Conservation (phyloP, 2,113 vertebrate species). For the Lepus europaeus region DNA sequence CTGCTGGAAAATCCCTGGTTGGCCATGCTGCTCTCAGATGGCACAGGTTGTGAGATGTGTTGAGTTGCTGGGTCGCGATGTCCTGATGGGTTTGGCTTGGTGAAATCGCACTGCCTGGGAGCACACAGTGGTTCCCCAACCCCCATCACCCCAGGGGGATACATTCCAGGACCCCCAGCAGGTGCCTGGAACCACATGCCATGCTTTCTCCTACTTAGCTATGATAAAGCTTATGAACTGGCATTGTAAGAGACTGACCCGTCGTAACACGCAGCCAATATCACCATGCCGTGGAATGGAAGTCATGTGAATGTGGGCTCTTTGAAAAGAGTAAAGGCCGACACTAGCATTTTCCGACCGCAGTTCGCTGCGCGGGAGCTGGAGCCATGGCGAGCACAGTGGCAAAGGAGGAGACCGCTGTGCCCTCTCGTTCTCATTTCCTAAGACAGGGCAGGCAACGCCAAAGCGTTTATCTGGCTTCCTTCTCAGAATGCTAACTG, state of each 20-base stretch:
- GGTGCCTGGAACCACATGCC: neutral
- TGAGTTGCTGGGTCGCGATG: neutral
- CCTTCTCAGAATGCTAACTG: neutral
- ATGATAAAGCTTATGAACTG: neutral
- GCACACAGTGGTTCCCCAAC: neutral
- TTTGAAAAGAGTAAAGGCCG: neutral
- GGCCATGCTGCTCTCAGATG: rapidly evolving
- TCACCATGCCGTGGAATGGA: neutral
- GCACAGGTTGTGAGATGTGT: rapidly evolving
- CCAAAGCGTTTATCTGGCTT: constrained; percentile 1
- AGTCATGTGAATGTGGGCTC: neutral
- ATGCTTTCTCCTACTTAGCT: neutral
- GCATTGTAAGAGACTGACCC: neutral
- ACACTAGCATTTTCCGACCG: neutral
- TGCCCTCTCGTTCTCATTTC: neutral
- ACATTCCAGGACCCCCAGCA: no score
- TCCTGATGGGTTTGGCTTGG: neutral
- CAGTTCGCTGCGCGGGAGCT: neutral
- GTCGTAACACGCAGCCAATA: neutral
- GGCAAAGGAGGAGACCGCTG: no score
- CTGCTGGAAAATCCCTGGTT: neutral
- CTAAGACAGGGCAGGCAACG: neutral
- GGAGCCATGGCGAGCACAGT: neutral
- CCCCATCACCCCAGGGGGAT: no score
- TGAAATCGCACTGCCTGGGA: neutral